These are phyloP conservation scores for Ardeotis arabs DNA, from an alignment of 2,113 vertebrate genomes.

Conservation along the genomic window DNA sequence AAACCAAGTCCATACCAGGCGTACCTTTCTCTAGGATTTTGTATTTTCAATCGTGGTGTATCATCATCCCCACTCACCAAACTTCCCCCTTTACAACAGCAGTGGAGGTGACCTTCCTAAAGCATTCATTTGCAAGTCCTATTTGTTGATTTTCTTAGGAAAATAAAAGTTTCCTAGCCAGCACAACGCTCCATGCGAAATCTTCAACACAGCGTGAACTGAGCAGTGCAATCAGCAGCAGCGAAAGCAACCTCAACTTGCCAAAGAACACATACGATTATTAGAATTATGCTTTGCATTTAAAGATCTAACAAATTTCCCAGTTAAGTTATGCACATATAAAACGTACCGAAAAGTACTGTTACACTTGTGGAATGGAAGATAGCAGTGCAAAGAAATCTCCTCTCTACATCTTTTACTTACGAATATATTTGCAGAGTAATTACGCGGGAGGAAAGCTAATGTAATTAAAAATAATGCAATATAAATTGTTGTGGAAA, in stretches of 20 bases:
- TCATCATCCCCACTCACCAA: background rate
- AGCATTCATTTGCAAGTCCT: background rate
- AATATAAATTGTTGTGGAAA: background rate
- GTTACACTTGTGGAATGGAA: background rate
- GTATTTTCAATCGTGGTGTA: background rate
- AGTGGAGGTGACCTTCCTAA: background rate
- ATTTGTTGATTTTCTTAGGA: background rate
- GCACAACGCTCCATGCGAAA: background rate
- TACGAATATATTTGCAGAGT: background rate
- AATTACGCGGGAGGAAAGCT: background rate
- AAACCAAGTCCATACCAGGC: no score
- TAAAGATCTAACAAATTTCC: background rate
- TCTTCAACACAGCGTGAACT: background rate
- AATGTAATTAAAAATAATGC: constrained; percentile 50
- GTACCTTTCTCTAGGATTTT: background rate
- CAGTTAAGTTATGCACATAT: background rate
- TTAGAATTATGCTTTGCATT: background rate
- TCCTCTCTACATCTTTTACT: background rate
- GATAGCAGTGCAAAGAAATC: background rate
- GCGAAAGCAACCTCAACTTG: background rate
- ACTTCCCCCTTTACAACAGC: background rate
- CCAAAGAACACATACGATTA: background rate
- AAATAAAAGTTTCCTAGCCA: background rate
- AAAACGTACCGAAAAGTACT: background rate
- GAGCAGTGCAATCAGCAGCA: background rate